Conservation (phyloP, 2,888 invertebrate genomes). For the Lysandra bellargus region DNA sequence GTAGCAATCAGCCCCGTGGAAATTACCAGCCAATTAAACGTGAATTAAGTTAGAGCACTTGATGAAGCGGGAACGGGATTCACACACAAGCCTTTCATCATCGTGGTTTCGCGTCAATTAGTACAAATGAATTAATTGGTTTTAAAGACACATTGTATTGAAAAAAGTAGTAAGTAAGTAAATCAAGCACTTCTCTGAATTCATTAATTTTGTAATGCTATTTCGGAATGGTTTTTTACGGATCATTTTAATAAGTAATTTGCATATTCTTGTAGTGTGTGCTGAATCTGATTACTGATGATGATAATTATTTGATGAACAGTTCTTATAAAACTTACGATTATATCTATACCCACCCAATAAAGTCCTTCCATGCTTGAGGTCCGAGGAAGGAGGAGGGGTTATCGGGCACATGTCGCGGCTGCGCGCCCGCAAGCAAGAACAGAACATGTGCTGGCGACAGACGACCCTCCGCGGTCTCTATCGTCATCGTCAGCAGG, state of each 20-base stretch:
- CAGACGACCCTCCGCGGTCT: conserved; percentile 81
- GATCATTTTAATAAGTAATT: too few species aligned
- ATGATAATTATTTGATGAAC: too few species aligned
- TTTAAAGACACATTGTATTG: too few species aligned
- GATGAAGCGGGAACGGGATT: conserved; percentile 1
- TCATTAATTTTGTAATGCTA: too few species aligned
- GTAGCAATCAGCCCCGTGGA: background rate
- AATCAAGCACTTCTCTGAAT: too few species aligned
- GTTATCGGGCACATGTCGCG: conserved; percentile 56
- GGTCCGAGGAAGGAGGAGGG: conserved; percentile 67
- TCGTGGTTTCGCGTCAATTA: background rate
- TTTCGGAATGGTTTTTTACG: too few species aligned
- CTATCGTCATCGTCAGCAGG: conserved; percentile 85
- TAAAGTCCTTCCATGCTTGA: conserved; percentile 69
- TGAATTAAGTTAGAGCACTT: conserved; percentile 1
- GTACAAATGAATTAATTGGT: background rate
- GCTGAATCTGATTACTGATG: too few species aligned
- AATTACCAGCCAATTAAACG: conserved; percentile 16
- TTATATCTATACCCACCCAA: conserved; percentile 53
- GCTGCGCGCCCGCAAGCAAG: conserved; percentile 89
- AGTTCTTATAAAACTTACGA: background rate
- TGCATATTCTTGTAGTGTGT: too few species aligned
- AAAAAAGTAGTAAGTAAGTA: too few species aligned
- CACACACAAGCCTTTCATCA: conserved; percentile 5
- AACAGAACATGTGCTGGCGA: conserved; percentile 89